phyloP scores from a whole-genome alignment of 2,888 invertebrate species.

The Idaea straminata region DNA sequence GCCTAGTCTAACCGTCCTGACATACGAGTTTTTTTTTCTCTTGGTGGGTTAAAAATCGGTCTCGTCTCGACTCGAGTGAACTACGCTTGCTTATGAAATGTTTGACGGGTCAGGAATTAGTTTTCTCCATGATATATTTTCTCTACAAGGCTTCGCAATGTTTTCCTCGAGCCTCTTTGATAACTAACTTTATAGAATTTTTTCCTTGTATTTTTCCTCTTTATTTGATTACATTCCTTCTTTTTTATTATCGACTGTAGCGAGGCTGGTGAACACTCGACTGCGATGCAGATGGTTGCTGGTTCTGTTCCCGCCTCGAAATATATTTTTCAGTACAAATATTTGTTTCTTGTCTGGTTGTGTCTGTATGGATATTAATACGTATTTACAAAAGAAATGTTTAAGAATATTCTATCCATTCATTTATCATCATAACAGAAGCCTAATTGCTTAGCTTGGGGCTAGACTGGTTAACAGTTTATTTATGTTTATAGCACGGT shows the following conservation, averaged over 20 bases:
- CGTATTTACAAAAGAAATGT: too few relatives aligned
- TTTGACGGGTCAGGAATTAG: constrained; percentile 70
- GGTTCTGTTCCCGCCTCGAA: too few relatives aligned
- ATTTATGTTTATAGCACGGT: too few relatives aligned
- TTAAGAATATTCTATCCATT: too few relatives aligned
- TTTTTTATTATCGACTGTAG: not conserved
- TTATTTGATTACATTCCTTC: not conserved
- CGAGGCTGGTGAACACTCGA: too few relatives aligned
- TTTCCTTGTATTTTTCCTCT: constrained; percentile 10
- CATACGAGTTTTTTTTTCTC: constrained; percentile 42
- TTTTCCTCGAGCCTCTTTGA: constrained; percentile 20
- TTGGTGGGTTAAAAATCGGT: constrained; percentile 55
- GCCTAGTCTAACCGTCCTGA: constrained; percentile 18
- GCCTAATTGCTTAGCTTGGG: too few relatives aligned
- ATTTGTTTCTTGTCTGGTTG: too few relatives aligned
- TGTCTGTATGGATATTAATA: too few relatives aligned
- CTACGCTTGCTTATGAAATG: constrained; percentile 65
- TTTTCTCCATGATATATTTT: constrained; percentile 47
- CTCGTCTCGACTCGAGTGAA: constrained; percentile 48
- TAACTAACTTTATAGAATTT: constrained; percentile 19
- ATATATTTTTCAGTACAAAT: too few relatives aligned
- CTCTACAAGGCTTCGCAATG: constrained; percentile 22
- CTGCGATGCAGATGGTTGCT: too few relatives aligned
- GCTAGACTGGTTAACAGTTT: too few relatives aligned
- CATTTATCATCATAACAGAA: too few relatives aligned